Conservation (phyloP, 1,140 invertebrate species). For the Mya arenaria region DNA sequence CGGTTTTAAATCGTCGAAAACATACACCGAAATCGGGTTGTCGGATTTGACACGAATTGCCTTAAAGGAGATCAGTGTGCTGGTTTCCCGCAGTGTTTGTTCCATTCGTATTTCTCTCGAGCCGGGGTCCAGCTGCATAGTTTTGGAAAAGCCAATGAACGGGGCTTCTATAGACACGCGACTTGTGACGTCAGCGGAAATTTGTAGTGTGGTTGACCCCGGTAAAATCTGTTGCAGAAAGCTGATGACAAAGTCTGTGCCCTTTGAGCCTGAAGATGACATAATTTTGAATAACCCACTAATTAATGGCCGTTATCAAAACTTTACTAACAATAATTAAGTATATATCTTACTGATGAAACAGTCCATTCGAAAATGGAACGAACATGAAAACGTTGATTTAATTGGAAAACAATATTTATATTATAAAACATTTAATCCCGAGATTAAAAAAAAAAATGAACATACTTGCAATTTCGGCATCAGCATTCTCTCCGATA, state of each 20-base stretch:
- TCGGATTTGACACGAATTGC: conserved; percentile 14
- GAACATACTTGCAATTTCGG: too few relatives aligned
- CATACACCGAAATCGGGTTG: conserved; percentile 7
- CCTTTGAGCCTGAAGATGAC: conserved; percentile 2
- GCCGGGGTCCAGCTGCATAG: not conserved
- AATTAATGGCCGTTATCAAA: too few relatives aligned
- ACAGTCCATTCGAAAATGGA: too few relatives aligned
- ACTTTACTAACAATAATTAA: too few relatives aligned
- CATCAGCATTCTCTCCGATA: too few relatives aligned
- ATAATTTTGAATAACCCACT: not conserved
- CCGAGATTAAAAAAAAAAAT: too few relatives aligned
- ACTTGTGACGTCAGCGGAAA: conserved; percentile 20
- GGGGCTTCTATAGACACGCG: conserved; percentile 16
- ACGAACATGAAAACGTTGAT: too few relatives aligned
- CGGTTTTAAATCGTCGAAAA: not conserved
- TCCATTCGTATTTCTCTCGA: conserved; percentile 5
- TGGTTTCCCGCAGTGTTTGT: not conserved
- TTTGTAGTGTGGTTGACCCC: not conserved
- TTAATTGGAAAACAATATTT: too few relatives aligned
- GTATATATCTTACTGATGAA: too few relatives aligned
- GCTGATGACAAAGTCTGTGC: conserved; percentile 22
- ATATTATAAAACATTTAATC: too few relatives aligned
- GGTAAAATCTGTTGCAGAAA: conserved; percentile 6
- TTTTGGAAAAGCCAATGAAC: conserved; percentile 9
- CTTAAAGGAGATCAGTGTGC: conserved; percentile 25